phyloP scores from a whole-genome alignment of 2,113 vertebrate genomes.

The Cochlearius cochlearius region DNA sequence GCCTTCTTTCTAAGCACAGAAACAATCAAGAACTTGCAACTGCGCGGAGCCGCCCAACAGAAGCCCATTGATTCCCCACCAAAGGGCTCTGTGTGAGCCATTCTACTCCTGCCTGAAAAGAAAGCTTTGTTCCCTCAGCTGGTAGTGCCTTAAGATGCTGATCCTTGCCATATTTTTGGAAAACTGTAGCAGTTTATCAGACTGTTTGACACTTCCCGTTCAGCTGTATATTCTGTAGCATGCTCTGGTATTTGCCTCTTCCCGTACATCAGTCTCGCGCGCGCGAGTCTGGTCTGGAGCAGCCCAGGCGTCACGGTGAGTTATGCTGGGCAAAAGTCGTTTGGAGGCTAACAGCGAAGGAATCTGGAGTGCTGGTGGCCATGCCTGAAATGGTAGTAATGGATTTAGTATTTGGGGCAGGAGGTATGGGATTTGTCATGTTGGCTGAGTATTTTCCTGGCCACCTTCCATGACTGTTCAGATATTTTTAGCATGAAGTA shows the following conservation, averaged over 20 bases:
- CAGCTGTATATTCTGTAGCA: neutral
- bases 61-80: constrained; percentile 58
- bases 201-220: constrained; percentile 29
- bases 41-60: neutral
- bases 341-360: neutral
- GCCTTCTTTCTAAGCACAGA: neutral
- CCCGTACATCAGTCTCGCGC: neutral
- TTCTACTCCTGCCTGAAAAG: constrained; percentile 52
- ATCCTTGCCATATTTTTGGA: constrained; percentile 54
- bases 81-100: constrained; percentile 32
- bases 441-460: constrained; percentile 58
- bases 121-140: constrained; percentile 51
- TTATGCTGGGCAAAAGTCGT: neutral
- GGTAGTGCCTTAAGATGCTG: constrained; percentile 51
- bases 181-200: constrained; percentile 48
- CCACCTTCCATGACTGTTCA: constrained; percentile 18
- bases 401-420: constrained; percentile 55
- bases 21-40: constrained; percentile 31
- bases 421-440: constrained; percentile 61
- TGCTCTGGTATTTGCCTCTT: neutral
- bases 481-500: constrained; percentile 59
- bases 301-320: neutral
- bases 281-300: neutral
- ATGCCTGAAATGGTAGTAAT: constrained; percentile 41
- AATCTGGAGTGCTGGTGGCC: neutral